Base-by-base conservation (phyloP, 1,140 invertebrate species). In the Colletes gigas region DNA sequence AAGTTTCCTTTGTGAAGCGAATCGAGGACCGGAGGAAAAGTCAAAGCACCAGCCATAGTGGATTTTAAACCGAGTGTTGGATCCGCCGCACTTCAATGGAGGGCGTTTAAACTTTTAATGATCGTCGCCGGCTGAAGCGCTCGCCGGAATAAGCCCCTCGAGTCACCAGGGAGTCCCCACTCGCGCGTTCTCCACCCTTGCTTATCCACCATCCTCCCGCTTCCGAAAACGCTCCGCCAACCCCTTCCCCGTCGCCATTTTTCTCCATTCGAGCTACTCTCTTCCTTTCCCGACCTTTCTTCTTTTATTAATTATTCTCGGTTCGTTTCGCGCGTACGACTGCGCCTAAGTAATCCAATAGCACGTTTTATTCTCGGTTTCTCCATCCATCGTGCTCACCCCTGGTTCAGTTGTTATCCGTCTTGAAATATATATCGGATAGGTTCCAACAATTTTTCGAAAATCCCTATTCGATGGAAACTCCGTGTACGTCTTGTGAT, bases 91-190 rank as follows among this genome's bases (percentile, higher is more conserved):
- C 86, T 85, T 91, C 84, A 91, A 91, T 90, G 68, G 84, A 81
- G 83, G 74, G 86, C 91, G 88, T 89, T 92, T 91, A 90, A 91
- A 92, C 85, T 92, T 92, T 92, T 91, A 92, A 92, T 91, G 90
- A 91, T 89, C 89, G 85, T 88, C 87, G 89, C 84, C 85, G 83
- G 85, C 71, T 89, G 80, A 88, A 91, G 84, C 88, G 84, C 69
- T 84, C 86, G 79, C 68, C 77, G 83, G 88, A 86, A 92, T 92
- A 88, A 90, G 83, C 89, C 88, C 84, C 83, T 88, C 84, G 85
- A 84, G 86, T 87, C 81, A 78, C 78, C 39, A 39, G 78, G 78
- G 44, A 80, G 54, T 14, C 67, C 77, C 68, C 39, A 21, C 62
- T 57, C 76, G 84, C 44, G 21, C 30, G 15, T 59, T 57, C 60